A percentile compares a stretch with the other conserved stretches of the same genome.
Evolutionary conservation across 2,113 vertebrate genomes (phyloP).

Genomic region (Chitala chitala): DNA sequence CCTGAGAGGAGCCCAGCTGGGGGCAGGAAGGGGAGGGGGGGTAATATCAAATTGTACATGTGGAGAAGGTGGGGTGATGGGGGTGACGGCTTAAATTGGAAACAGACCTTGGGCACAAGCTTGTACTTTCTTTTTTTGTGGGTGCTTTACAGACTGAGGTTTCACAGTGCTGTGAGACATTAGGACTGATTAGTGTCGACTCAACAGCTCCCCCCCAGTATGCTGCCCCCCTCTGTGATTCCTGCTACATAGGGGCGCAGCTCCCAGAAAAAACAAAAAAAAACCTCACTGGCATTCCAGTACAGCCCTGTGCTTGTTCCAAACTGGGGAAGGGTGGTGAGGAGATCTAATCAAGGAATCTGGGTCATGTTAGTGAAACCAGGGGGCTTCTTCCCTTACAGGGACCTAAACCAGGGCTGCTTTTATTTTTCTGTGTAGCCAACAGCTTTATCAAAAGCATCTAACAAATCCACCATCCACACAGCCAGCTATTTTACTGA

Average conservation of each 20-base stretch:
- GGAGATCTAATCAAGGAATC: slow-evolving; percentile 17
- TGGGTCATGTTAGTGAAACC: slow-evolving; percentile 2
- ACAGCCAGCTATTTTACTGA: too few species aligned
- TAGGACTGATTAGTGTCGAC: slow-evolving; percentile 51
- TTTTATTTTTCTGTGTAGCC: too few species aligned
- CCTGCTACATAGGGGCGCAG: background rate
- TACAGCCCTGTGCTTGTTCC: background rate
- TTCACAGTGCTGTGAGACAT: slow-evolving; percentile 43
- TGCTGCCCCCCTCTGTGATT: background rate
- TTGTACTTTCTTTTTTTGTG: slow-evolving; percentile 53
- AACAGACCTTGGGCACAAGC: slow-evolving; percentile 53
- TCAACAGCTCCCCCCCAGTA: slow-evolving; percentile 36
- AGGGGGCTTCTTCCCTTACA: background rate
- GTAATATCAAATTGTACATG: background rate
- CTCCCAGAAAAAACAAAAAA: slow-evolving; percentile 6
- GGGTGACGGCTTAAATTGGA: slow-evolving; percentile 60
- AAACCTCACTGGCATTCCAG: slow-evolving; percentile 24
- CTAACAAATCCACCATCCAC: too few species aligned
- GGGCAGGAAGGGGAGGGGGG: slow-evolving; percentile 18
- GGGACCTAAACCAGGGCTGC: background rate
- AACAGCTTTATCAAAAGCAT: background rate
- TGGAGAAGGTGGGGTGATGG: slow-evolving; percentile 38
- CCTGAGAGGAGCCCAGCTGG: slow-evolving; percentile 26
- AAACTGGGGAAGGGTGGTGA: background rate
- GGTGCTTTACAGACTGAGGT: slow-evolving; percentile 49